These are phyloP conservation scores for Echeneis naucrates DNA, from an alignment of 2,797 vertebrate species.

Conservation along the genomic window DNA sequence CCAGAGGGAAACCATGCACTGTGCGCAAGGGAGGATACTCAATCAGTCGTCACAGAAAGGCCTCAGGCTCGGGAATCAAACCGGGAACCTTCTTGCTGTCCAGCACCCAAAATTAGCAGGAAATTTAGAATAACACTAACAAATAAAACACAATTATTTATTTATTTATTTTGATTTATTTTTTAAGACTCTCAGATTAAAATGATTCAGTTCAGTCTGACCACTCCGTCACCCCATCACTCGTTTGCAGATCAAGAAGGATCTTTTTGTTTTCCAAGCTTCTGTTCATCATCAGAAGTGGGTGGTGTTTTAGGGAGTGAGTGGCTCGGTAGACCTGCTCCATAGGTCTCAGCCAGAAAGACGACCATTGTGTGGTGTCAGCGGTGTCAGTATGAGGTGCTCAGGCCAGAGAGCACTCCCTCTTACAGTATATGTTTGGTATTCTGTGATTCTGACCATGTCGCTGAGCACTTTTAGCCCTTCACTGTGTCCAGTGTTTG, in stretches of 20 bases:
- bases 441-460: slow-evolving; percentile 59
- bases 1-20: too few relatives aligned
- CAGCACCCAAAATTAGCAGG: background rate
- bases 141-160: background rate
- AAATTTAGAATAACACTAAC: background rate
- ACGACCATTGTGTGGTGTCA: slow-evolving; percentile 44
- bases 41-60: too few relatives aligned
- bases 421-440: slow-evolving; percentile 57
- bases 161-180: background rate
- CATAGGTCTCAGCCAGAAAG: slow-evolving; percentile 38
- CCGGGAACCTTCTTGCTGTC: too few relatives aligned
- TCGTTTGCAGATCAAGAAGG: background rate
- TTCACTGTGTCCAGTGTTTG: slow-evolving; percentile 55
- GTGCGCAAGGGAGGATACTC: too few relatives aligned
- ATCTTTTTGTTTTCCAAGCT: slow-evolving; percentile 26
- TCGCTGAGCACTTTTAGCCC: slow-evolving; percentile 44
- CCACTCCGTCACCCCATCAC: background rate
- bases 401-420: slow-evolving; percentile 40
- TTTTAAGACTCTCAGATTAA: background rate
- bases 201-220: background rate
- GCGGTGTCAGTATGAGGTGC: slow-evolving; percentile 32
- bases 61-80: too few relatives aligned
- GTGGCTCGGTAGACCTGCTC: slow-evolving; percentile 42
- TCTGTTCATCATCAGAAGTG: slow-evolving; percentile 45
- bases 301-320: slow-evolving; percentile 37